Conservation (phyloP, 2,113 vertebrate species). For the Piaya cayana region DNA sequence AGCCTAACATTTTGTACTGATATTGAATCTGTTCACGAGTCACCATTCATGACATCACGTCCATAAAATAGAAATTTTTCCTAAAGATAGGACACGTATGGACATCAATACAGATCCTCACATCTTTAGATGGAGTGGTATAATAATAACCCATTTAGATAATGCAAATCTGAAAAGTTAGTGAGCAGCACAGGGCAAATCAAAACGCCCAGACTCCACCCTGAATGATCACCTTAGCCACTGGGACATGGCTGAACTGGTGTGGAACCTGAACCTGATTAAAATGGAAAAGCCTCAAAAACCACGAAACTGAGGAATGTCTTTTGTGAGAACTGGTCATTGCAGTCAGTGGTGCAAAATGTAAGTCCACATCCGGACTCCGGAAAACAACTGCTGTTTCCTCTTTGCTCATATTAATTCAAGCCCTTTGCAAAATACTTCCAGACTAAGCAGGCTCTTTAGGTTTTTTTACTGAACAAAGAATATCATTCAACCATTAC, state of each 20-base stretch:
- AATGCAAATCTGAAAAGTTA: not conserved
- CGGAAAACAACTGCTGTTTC: not conserved
- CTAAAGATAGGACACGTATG: not conserved
- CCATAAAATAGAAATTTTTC: not conserved
- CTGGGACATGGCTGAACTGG: not conserved
- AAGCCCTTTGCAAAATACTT: not conserved
- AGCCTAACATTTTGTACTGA: not conserved
- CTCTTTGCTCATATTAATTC: not conserved
- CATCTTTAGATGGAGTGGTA: not conserved
- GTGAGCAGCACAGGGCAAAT: not conserved
- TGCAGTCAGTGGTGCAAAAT: not conserved
- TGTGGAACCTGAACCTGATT: not conserved
- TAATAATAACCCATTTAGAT: not conserved
- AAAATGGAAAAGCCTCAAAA: not conserved
- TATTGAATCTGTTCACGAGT: not conserved
- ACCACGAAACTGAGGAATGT: not conserved
- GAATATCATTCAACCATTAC: not conserved
- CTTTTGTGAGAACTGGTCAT: not conserved
- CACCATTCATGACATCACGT: not conserved
- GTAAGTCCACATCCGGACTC: not conserved
- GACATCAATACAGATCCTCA: not conserved
- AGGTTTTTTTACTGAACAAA: not conserved
- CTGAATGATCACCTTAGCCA: not conserved
- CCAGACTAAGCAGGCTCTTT: not conserved
- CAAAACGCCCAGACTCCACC: rapidly evolving